Percentiles rank a stretch among this genome's conserved stretches.
Conservation (phyloP, 2,888 invertebrate genomes). For the Tenthredo distinguenda region DNA sequence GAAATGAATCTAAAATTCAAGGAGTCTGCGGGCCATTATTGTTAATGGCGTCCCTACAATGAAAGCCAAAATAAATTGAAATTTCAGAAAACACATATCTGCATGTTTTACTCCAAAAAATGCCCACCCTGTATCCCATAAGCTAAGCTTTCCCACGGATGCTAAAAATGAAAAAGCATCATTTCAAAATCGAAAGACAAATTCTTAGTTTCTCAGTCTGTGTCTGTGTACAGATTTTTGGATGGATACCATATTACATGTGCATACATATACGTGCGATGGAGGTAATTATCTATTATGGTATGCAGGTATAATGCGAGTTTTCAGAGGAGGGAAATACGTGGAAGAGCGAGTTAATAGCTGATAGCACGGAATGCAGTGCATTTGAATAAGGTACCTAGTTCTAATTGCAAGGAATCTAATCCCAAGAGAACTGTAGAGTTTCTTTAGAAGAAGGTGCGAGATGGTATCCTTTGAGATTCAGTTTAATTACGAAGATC, state of each 20-base stretch:
- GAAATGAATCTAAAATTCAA: neutral
- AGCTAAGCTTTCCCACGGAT: neutral
- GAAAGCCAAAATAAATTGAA: neutral
- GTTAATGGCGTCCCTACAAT: neutral
- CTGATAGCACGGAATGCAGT: neutral
- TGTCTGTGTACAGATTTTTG: neutral
- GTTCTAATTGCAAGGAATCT: conserved; percentile 9
- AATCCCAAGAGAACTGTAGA: neutral
- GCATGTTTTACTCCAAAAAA: neutral
- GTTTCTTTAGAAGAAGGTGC: neutral
- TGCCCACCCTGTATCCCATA: neutral
- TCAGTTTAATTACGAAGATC: conserved; percentile 17
- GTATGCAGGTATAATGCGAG: neutral
- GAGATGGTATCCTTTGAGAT: conserved; percentile 15
- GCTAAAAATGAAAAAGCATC: neutral
- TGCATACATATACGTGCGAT: neutral
- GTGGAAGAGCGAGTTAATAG: neutral
- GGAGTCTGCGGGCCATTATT: neutral
- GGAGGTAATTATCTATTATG: neutral
- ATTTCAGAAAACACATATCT: neutral
- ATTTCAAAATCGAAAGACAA: too few relatives aligned
- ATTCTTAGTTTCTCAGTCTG: neutral
- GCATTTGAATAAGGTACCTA: neutral
- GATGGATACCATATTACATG: too few relatives aligned
- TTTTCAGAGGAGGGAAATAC: neutral